Evolutionary conservation across 2,797 vertebrate genomes (phyloP), one percentile per base, ranked within the genome.

Genomic region (Takifugu rubripes): DNA sequence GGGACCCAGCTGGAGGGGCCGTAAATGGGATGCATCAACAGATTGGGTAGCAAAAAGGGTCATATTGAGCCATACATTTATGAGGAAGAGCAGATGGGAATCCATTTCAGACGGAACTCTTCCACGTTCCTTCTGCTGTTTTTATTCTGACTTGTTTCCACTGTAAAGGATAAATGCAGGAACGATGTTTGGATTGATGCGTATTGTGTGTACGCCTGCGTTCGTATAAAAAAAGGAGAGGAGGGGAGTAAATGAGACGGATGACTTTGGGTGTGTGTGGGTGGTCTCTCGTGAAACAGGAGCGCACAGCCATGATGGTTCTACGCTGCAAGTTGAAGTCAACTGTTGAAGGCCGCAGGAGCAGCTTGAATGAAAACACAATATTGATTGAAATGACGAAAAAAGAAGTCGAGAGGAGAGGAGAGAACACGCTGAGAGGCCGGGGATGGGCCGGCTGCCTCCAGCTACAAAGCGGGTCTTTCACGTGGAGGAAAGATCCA

Each of bases 341-440:
- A 94, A 93, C 94, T 95, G 94, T 94, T 96, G 93, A 94, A 93
- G 93, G 90, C 92, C 91, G 77, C 88, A 90, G 87, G 93, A 93
- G 93, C 93, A 94, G 92, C 87, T 91, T 93, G 91, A 93, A 86
- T 94, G 93, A 94, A 97, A 96, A 95, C 94, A 95, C 93, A 95
- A 95, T 94, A 94, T 83, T 72, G 21, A 21, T 64, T 76, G 74
- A 84, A 74, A 84, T 84, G 75, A 75, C 70, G 62, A 73, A 56
- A 68, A 33, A 29, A 40, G 7, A 40, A 40, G 14, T 40, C 11
- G 7, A 66, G 66, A 52, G 55, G 63, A 46, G 56, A 61, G 50
- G 51, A 57, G 67, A 63, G 74, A 75, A 70, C 56, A 46, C 56
- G 77, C 64, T 74, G 66, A 79, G 77, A 74, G 76, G 77, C 74